Conservation (phyloP, 2,797 vertebrate species). For the Lutjanus campechanus region DNA sequence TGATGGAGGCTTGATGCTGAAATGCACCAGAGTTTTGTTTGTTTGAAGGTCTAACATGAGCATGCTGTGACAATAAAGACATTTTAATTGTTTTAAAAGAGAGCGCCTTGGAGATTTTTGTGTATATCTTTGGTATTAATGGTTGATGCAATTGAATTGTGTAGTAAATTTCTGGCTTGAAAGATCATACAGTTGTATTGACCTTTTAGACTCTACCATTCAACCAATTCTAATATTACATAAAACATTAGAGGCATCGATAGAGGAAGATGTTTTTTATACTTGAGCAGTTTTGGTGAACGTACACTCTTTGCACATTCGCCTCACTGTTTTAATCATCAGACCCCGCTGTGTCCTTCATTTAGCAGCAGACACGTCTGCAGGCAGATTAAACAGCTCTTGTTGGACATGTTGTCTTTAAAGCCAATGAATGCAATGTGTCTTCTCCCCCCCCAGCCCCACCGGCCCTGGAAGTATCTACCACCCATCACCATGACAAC, state of each 20-base stretch:
- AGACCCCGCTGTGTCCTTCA: slow-evolving; percentile 29
- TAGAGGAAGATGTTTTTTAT: background rate
- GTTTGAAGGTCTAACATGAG: too few species aligned
- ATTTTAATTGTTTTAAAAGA: too few species aligned
- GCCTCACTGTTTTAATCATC: background rate
- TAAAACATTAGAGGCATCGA: background rate
- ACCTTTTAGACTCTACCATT: background rate
- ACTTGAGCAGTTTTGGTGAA: background rate
- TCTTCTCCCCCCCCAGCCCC: slow-evolving; percentile 42
- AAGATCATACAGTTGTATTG: background rate
- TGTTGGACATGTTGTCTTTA: slow-evolving; percentile 59
- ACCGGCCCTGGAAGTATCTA: slow-evolving; percentile 43
- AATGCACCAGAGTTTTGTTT: too few species aligned
- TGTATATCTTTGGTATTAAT: background rate
- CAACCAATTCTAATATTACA: background rate
- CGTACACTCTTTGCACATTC: background rate
- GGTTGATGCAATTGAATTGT: background rate
- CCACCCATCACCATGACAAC: slow-evolving; percentile 76
- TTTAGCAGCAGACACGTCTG: slow-evolving; percentile 23
- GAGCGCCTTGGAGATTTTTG: too few species aligned
- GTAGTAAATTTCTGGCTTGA: background rate
- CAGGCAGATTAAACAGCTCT: slow-evolving; percentile 46
- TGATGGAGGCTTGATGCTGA: too few species aligned
- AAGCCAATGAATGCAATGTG: slow-evolving; percentile 43
- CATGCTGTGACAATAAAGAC: too few species aligned